phyloP scores from a whole-genome alignment of 2,797 vertebrate genomes.

The Champsocephalus gunnari region DNA sequence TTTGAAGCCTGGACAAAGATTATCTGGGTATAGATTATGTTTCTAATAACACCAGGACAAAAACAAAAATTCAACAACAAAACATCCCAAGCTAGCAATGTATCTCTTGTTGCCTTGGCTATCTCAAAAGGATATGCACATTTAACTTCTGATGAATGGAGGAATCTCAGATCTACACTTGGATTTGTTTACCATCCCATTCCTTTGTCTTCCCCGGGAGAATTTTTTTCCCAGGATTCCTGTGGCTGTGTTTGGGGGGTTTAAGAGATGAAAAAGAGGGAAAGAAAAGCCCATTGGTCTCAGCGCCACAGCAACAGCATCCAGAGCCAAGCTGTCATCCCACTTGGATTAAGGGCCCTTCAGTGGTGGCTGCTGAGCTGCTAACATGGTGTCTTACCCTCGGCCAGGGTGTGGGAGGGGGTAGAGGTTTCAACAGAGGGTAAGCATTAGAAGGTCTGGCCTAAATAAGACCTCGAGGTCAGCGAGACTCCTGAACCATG shows the following conservation, averaged over 20 bases:
- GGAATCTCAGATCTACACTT: slow-evolving; percentile 67
- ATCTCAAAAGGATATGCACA: slow-evolving; percentile 43
- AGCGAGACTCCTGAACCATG: slow-evolving; percentile 73
- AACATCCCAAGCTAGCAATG: slow-evolving; percentile 31
- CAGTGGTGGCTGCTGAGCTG: slow-evolving; percentile 72
- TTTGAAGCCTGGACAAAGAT: slow-evolving; percentile 79
- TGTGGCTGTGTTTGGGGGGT: slow-evolving; percentile 71
- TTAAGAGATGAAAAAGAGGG: slow-evolving; percentile 75
- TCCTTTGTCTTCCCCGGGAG: slow-evolving; percentile 70
- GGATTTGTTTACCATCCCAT: slow-evolving; percentile 77
- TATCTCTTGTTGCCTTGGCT: slow-evolving; percentile 49
- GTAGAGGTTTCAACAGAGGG: slow-evolving; percentile 56
- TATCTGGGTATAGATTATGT: slow-evolving; percentile 80
- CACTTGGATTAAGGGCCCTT: slow-evolving; percentile 84
- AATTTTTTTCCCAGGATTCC: slow-evolving; percentile 80
- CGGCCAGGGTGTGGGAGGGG: slow-evolving; percentile 56
- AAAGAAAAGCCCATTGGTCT: slow-evolving; percentile 84
- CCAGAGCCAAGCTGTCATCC: slow-evolving; percentile 83
- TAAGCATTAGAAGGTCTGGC: slow-evolving; percentile 65
- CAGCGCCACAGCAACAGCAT: slow-evolving; percentile 77
- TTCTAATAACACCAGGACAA: slow-evolving; percentile 67
- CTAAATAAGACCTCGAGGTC: slow-evolving; percentile 82
- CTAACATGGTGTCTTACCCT: slow-evolving; percentile 75
- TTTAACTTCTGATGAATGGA: slow-evolving; percentile 63
- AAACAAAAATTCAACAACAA: slow-evolving; percentile 32